Evolutionary conservation across 1,140 invertebrate species (phyloP).

Genomic region (Scaptomyza hsui): DNA sequence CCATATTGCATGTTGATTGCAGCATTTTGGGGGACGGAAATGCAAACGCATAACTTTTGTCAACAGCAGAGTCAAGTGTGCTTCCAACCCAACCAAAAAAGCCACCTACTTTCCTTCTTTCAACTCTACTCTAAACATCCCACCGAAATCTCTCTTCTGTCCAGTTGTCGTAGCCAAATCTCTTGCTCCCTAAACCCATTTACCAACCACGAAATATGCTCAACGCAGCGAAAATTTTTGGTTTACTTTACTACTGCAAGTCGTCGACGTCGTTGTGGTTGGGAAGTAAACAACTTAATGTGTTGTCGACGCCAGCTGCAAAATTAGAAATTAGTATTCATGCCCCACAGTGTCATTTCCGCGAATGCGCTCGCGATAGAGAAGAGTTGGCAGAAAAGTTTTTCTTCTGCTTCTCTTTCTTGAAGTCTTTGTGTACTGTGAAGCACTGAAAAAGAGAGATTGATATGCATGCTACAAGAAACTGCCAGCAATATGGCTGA

Average conservation of each 20-base stretch:
- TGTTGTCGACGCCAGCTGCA: conserved; percentile 61
- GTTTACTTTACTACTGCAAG: conserved; percentile 67
- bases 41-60: conserved; percentile 77
- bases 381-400: conserved; percentile 53
- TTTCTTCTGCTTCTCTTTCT: conserved; percentile 22
- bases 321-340: conserved; percentile 82
- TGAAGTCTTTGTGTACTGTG: conserved; percentile 35
- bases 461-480: conserved; percentile 63
- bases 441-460: conserved; percentile 46
- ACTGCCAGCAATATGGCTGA: conserved; percentile 57
- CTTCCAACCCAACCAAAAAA: conserved; percentile 2
- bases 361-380: conserved; percentile 53
- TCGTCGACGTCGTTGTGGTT: conserved; percentile 24
- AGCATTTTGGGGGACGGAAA: conserved; percentile 58
- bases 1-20: conserved; percentile 31
- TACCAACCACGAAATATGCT: conserved; percentile 70
- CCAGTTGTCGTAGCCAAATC: conserved; percentile 35
- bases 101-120: background rate
- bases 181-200: conserved; percentile 33
- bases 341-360: conserved; percentile 79
- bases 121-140: background rate
- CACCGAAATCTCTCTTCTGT: conserved; percentile 26
- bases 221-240: conserved; percentile 70
- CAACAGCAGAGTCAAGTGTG: conserved; percentile 52
- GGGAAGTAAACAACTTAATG: conserved; percentile 59